Conservation (phyloP, 1,140 invertebrate species). For the Drosophila bocki region DNA sequence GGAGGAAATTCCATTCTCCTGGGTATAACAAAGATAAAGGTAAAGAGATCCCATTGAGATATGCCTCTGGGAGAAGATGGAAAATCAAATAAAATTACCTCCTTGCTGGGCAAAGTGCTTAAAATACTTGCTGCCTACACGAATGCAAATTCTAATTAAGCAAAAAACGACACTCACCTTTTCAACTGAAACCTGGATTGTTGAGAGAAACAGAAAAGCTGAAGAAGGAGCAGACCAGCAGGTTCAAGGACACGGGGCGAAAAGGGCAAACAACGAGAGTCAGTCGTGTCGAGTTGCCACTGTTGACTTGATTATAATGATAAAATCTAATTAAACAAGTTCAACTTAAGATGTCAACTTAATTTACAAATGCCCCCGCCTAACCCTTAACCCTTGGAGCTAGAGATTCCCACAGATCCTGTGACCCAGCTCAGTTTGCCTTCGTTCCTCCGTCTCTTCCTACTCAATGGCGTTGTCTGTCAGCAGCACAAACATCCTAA, state of each 20-base stretch:
- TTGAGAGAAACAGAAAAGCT: not conserved
- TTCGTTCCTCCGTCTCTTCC: not conserved
- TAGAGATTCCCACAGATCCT: constrained; percentile 10
- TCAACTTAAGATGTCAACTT: constrained; percentile 79
- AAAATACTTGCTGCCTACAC: constrained; percentile 44
- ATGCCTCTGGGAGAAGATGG: constrained; percentile 6
- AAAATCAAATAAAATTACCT: constrained; percentile 42
- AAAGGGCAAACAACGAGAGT: constrained; percentile 27
- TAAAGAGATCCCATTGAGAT: constrained; percentile 10
- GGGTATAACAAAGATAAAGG: not conserved
- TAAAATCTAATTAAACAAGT: constrained; percentile 84
- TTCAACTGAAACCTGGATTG: constrained; percentile 16
- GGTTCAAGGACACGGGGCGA: constrained; percentile 25
- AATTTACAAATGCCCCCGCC: constrained; percentile 61
- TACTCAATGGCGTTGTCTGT: not conserved
- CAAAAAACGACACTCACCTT: constrained; percentile 10
- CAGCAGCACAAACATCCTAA: constrained; percentile 78
- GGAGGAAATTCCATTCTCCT: not conserved
- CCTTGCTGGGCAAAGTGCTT: not conserved
- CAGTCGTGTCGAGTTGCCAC: constrained; percentile 40
- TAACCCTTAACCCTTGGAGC: constrained; percentile 1
- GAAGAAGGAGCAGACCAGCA: not conserved
- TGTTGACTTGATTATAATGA: constrained; percentile 78
- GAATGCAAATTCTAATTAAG: constrained; percentile 54
- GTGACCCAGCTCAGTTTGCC: not conserved